Conservation (phyloP, 2,888 invertebrate species). For the Ectobius pallidus region DNA sequence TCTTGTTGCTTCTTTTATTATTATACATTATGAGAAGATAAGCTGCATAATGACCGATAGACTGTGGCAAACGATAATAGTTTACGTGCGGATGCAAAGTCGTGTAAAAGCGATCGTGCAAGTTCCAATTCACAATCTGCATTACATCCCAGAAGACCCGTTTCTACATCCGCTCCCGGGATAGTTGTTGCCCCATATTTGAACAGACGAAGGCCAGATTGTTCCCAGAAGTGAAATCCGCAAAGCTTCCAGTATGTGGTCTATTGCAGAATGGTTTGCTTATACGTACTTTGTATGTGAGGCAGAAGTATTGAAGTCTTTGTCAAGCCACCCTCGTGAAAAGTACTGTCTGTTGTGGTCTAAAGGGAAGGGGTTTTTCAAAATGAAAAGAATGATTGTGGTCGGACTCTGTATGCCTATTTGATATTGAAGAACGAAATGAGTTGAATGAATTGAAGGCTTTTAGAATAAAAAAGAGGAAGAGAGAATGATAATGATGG, state of each 20-base stretch:
- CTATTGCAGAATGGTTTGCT: not conserved
- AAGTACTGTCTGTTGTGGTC: not conserved
- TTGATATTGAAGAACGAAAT: conserved; percentile 31
- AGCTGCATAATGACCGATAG: no score
- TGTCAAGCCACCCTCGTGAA: conserved; percentile 16
- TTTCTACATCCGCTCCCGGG: no score
- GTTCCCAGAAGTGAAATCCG: conserved; percentile 7
- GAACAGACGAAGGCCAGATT: not conserved
- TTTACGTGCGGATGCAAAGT: no score
- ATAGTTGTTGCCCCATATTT: not conserved
- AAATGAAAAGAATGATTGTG: conserved; percentile 22
- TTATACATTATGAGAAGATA: no score
- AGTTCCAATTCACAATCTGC: no score
- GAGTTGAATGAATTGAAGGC: conserved; percentile 32
- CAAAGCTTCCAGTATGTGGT: conserved; percentile 3
- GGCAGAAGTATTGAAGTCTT: conserved; percentile 5
- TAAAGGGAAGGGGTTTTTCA: not conserved
- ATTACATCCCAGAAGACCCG: no score
- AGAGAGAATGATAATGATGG: not conserved
- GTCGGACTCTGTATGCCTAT: conserved; percentile 19
- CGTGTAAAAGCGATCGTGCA: no score
- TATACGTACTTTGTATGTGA: not conserved
- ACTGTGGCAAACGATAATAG: no score
- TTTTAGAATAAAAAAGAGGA: conserved; percentile 28
- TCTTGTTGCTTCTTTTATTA: no score